Evolutionary conservation across 2,888 invertebrate species (phyloP), one percentile per base, ranked within the genome.

Genomic region (Cheilosia vulpina): DNA sequence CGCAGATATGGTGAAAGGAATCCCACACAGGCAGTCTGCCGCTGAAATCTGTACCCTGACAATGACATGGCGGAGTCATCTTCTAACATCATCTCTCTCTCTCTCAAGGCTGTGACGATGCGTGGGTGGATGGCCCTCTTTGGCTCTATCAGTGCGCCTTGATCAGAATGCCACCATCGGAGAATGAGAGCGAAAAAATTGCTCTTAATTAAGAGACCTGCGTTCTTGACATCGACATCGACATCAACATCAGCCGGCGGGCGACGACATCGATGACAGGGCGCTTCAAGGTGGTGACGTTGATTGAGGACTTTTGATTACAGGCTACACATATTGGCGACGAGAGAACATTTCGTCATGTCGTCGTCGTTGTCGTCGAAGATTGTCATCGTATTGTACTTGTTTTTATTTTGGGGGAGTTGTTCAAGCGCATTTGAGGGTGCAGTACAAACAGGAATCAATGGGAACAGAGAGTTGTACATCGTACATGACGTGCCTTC

Each of bases 151-250:
- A 66, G 52, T 3, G 69, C 15, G 27, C 19, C 60, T 80, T 19
- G 71, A 80, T 80, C 80, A 55, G 80, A 69, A 80, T 84, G 69
- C 84, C 84, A 84, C 84, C 84, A 84, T 80, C 80, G 80, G 73
- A 47, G 84, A 84, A 80, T 43, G 60, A 84, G 80, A 80, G 69
- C 80, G 69, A 78, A 62, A 72, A 58, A 76, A 53, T 60, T 65
- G 58, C 65, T 71, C 75, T 84, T 84, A 84, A 80, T 84, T 84
- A 84, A 84, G 84, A 84, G 80, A 80, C 69, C 65, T 75, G 68
- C 79, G 79, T 73, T 75, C 63, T 19, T 68, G 75, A 79, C 72
- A 78, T 73, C 41, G 38, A 2, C 24, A 17, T n/a, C 27, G 4
- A 15, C 19, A 24, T 9, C 17, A 31, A 31, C 50, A 13, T 19